Evolutionary conservation across 2,888 invertebrate genomes (phyloP).

Genomic region (Agrilus cyanescens): DNA sequence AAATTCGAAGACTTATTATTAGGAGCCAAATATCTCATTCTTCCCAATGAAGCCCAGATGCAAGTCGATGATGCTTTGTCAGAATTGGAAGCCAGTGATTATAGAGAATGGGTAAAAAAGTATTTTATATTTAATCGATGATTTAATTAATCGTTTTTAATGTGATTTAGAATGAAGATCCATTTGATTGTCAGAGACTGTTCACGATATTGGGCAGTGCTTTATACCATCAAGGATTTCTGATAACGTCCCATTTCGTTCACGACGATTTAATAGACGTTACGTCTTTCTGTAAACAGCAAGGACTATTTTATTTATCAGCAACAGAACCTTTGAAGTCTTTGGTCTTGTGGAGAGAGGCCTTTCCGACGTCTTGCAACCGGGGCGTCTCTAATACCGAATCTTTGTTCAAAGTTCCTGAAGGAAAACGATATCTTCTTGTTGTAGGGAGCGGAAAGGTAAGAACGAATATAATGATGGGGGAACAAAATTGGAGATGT

Average conservation of each 20-base stretch:
- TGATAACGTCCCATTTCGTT: conserved; percentile 68
- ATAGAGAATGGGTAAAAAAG: conserved; percentile 65
- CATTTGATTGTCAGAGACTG: conserved; percentile 60
- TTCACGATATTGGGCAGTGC: conserved; percentile 44
- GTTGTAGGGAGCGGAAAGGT: conserved; percentile 57
- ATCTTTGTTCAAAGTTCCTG: conserved; percentile 37
- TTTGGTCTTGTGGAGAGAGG: conserved; percentile 66
- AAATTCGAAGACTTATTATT: conserved; percentile 52
- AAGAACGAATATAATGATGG: conserved; percentile 9
- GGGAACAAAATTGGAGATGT: background rate
- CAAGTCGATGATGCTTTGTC: conserved; percentile 79
- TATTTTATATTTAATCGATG: conserved; percentile 3
- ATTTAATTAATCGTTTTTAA: conserved; percentile 7
- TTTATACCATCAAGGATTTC: conserved; percentile 49
- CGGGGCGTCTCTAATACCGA: conserved; percentile 19
- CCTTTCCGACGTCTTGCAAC: conserved; percentile 46
- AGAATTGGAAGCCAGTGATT: conserved; percentile 85
- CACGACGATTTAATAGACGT: conserved; percentile 63
- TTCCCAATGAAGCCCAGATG: conserved; percentile 66
- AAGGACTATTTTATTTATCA: conserved; percentile 60
- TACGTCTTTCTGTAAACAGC: conserved; percentile 60
- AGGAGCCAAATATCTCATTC: conserved; percentile 51
- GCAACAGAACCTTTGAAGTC: conserved; percentile 54
- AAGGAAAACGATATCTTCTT: conserved; percentile 60
- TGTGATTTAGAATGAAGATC: conserved; percentile 57